phyloP scores from a whole-genome alignment of 2,797 vertebrate species.

The Centropyge bicolor region DNA sequence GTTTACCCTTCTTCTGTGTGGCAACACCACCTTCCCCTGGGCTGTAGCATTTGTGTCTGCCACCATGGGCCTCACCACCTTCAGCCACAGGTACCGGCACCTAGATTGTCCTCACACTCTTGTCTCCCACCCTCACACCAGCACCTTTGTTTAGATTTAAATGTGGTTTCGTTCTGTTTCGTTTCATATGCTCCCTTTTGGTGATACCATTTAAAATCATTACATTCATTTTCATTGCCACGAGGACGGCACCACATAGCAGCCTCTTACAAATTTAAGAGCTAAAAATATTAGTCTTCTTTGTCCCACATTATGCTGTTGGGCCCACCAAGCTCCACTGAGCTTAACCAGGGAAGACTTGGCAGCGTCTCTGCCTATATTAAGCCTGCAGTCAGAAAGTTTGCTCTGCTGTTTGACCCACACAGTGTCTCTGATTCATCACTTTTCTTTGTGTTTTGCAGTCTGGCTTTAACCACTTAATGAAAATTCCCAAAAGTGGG shows the following conservation, averaged over 20 bases:
- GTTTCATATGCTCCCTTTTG: neutral
- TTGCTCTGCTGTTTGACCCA: neutral
- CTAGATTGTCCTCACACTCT: neutral
- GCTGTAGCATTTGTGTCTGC: slow-evolving; percentile 92
- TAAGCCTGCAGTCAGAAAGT: neutral
- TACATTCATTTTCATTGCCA: neutral
- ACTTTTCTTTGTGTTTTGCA: neutral
- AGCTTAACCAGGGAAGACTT: slow-evolving; percentile 1
- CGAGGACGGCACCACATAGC: neutral
- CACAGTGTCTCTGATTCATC: neutral
- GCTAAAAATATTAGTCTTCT: neutral
- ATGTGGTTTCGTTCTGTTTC: neutral
- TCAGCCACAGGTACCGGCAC: slow-evolving; percentile 92
- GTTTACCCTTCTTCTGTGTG: slow-evolving; percentile 92
- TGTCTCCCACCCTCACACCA: neutral
- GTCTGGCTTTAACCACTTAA: neutral
- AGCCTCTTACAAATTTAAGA: neutral
- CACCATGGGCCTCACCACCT: slow-evolving; percentile 93
- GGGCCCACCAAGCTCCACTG: neutral
- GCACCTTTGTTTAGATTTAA: slow-evolving; percentile 6
- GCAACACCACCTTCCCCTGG: slow-evolving; percentile 90
- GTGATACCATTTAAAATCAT: slow-evolving; percentile 4
- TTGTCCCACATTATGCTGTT: neutral
- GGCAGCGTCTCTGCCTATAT: slow-evolving; percentile 3
- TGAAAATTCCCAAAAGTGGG: neutral